A percentile compares a stretch with the other conserved stretches of the same genome.
Evolutionary conservation across 2,797 vertebrate species (phyloP).

Genomic region (Rallus crepitans): DNA sequence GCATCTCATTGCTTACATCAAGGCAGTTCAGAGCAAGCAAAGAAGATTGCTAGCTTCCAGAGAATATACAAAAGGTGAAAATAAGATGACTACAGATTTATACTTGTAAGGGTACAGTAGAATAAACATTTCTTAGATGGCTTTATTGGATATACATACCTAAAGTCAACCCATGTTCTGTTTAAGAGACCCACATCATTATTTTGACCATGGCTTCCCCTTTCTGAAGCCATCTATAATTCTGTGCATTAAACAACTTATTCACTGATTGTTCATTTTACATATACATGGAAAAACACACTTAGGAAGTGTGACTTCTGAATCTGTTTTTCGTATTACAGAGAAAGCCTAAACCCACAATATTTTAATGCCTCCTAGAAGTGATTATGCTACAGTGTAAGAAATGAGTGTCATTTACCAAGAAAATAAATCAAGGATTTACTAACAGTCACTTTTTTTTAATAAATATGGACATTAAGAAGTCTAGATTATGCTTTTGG

Average conservation of each 20-base stretch:
- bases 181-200: neutral
- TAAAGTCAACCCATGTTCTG: neutral
- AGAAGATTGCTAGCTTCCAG: neutral
- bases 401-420: neutral
- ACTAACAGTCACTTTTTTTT: neutral
- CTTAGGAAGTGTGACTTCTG: neutral
- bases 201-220: neutral
- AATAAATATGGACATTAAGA: neutral
- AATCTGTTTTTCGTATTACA: neutral
- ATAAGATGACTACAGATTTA: neutral
- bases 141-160: neutral
- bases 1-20: neutral
- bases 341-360: neutral
- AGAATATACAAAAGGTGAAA: neutral
- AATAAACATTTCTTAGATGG: neutral
- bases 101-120: neutral
- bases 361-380: neutral
- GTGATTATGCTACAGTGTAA: neutral
- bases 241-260: neutral
- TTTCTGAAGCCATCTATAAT: neutral
- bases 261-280: neutral
- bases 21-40: neutral
- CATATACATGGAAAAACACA: neutral
- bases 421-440: neutral
- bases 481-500: neutral